A percentile compares a stretch with the other conserved stretches of the same genome.
Evolutionary conservation across 2,797 vertebrate species (phyloP).

Genomic region (Carduelis carduelis): DNA sequence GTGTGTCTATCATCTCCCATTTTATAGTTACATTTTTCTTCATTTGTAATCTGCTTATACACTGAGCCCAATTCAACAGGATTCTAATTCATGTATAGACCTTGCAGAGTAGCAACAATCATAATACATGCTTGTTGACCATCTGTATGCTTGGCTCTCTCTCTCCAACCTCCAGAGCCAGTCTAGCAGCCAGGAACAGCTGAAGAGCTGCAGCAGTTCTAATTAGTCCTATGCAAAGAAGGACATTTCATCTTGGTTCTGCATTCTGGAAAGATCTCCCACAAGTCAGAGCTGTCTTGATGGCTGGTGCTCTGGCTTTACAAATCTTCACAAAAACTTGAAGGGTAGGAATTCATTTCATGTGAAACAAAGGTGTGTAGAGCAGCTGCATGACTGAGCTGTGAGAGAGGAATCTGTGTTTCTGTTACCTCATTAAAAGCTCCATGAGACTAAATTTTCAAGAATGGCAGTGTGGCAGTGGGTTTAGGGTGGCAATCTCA

Average conservation of each 20-base stretch:
- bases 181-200: not conserved
- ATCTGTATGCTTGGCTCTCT: not conserved
- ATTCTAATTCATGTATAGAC: not conserved
- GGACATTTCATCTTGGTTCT: not conserved
- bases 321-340: not conserved
- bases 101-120: not conserved
- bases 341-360: not conserved
- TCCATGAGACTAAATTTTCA: not conserved
- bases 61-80: not conserved
- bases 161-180: not conserved
- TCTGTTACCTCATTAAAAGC: not conserved
- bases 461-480: not conserved
- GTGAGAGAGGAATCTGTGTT: not conserved
- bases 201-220: not conserved
- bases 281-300: not conserved
- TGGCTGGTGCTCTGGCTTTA: not conserved
- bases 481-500: not conserved
- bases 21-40: not conserved
- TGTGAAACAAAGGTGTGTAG: not conserved
- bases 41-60: not conserved
- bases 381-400: not conserved
- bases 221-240: not conserved
- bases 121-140: not conserved
- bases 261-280: not conserved
- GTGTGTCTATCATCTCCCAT: not conserved